Evolutionary conservation across 2,113 vertebrate genomes (phyloP).

Genomic region (Ranitomeya variabilis): DNA sequence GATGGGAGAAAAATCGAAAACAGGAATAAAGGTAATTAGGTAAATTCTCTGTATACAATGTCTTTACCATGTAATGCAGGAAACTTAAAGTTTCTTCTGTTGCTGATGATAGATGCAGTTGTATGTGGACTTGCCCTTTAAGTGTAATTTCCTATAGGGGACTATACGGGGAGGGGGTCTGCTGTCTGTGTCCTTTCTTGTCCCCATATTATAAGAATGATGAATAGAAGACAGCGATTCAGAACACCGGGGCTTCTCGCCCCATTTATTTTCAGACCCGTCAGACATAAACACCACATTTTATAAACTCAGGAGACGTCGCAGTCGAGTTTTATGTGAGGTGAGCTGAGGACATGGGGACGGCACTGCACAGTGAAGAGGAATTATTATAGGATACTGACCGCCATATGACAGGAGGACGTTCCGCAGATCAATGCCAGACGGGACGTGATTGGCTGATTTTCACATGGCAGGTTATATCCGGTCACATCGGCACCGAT

Average conservation of each 20-base stretch:
- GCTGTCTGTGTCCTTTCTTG: neutral
- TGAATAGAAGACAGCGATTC: neutral
- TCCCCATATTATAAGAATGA: conserved; percentile 26
- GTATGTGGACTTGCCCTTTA: neutral
- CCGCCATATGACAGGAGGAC: conserved; percentile 97
- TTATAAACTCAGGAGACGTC: neutral
- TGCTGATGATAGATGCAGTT: neutral
- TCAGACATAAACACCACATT: conserved; percentile 29
- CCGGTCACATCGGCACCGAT: conserved; percentile 90
- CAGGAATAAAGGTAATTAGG: too few relatives aligned
- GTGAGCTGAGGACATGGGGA: conserved; percentile 7
- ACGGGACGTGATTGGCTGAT: conserved; percentile 83
- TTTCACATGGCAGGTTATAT: conserved; percentile 81
- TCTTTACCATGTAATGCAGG: neutral
- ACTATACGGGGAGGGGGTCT: neutral
- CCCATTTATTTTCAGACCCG: neutral
- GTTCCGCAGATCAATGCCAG: conserved; percentile 95
- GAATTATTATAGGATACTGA: conserved; percentile 67
- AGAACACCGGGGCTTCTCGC: neutral
- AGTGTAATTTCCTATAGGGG: neutral
- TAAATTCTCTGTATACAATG: too few relatives aligned
- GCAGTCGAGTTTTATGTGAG: neutral
- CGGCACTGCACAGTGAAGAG: conserved; percentile 43
- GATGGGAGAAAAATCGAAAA: too few relatives aligned
- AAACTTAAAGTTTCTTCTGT: neutral